A percentile compares a stretch with the other conserved stretches of the same genome.
Evolutionary conservation across 2,113 vertebrate species (phyloP).

Genomic region (Ardeotis arabs): DNA sequence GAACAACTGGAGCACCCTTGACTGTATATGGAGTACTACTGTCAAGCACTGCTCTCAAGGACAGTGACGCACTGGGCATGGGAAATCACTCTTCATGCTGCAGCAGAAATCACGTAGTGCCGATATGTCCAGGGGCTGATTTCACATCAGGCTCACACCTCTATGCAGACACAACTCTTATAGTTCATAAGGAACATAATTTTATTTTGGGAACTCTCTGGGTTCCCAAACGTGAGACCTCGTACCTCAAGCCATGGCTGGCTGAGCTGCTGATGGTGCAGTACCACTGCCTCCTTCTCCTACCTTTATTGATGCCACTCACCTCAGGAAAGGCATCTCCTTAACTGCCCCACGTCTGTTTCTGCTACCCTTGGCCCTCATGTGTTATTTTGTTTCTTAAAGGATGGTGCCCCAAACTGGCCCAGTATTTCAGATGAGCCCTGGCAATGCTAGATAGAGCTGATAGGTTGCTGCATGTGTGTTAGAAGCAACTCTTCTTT

Average conservation of each 20-base stretch:
- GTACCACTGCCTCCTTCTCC: accelerated
- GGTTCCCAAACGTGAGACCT: background rate
- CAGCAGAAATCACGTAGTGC: background rate
- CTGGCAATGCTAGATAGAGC: background rate
- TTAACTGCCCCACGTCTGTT: background rate
- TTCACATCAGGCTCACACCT: background rate
- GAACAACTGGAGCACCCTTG: background rate
- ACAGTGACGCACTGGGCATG: accelerated
- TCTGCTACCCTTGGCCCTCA: background rate
- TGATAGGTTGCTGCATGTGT: background rate
- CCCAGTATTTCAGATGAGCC: background rate
- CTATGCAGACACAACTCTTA: background rate
- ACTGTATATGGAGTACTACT: background rate
- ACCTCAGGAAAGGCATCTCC: background rate
- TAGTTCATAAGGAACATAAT: background rate
- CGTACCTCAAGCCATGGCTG: background rate
- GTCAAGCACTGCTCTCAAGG: background rate
- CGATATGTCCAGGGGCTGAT: background rate
- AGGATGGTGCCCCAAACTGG: background rate
- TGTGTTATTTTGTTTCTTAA: background rate
- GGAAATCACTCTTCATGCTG: background rate
- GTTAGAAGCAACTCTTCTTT: background rate
- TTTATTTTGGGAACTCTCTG: background rate
- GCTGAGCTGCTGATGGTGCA: background rate
- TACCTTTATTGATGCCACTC: background rate